These are phyloP conservation scores for Galeruca laticollis DNA, from an alignment of 2,888 invertebrate species.

Conservation along the genomic window DNA sequence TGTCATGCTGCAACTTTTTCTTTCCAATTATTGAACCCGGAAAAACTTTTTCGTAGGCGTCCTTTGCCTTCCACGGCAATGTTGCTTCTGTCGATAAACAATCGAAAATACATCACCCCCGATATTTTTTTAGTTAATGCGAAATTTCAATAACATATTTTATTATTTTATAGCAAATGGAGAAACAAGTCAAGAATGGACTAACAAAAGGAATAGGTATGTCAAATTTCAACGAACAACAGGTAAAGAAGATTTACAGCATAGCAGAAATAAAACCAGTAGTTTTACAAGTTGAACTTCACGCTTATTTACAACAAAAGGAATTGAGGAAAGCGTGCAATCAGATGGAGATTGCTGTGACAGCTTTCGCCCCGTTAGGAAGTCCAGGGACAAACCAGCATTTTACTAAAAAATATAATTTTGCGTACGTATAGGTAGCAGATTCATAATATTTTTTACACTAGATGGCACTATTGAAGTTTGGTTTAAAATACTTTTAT, in stretches of 20 bases:
- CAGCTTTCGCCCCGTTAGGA: conserved; percentile 80
- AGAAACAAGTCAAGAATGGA: conserved; percentile 74
- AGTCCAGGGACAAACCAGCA: conserved; percentile 78
- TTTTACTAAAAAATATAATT: conserved; percentile 74
- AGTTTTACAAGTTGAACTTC: conserved; percentile 81
- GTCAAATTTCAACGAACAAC: conserved; percentile 82
- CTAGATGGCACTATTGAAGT: no score
- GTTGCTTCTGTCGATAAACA: no score
- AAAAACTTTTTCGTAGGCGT: no score
- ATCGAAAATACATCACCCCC: no score
- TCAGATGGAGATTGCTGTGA: conserved; percentile 73
- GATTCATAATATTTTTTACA: no score
- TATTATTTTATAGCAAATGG: conserved; percentile 84
- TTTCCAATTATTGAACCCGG: no score
- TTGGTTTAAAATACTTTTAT: no score
- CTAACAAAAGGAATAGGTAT: conserved; percentile 79
- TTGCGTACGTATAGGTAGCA: conserved; percentile 65
- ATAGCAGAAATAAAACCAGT: conserved; percentile 76
- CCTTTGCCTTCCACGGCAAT: no score
- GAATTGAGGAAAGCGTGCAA: conserved; percentile 74
- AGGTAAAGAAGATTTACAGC: conserved; percentile 75
- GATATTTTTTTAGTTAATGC: no score
- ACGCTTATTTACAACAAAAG: conserved; percentile 81
- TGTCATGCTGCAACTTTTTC: no score
- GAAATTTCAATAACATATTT: no score